These are phyloP conservation scores for Bactericera cockerelli DNA, from an alignment of 1,140 invertebrate genomes.

Conservation along the genomic window DNA sequence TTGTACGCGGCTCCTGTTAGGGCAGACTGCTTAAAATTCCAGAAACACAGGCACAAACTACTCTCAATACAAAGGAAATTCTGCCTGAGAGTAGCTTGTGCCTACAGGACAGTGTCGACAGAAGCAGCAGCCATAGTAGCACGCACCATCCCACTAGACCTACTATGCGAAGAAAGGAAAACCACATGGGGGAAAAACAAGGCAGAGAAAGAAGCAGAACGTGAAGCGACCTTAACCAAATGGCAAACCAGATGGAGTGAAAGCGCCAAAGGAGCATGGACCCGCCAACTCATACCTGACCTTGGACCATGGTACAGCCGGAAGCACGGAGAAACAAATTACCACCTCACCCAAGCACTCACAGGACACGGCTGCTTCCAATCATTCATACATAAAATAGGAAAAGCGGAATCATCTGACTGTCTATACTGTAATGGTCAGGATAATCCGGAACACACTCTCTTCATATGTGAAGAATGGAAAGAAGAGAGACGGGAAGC, in stretches of 20 bases:
- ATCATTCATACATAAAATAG: neutral
- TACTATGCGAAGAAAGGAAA: neutral
- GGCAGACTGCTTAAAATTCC: neutral
- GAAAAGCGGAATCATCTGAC: neutral
- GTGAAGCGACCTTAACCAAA: neutral
- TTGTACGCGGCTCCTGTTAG: neutral
- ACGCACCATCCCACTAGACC: neutral
- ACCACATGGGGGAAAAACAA: neutral
- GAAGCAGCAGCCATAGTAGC: neutral
- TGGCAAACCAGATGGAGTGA: neutral
- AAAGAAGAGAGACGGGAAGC: neutral
- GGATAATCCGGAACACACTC: neutral
- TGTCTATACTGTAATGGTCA: neutral
- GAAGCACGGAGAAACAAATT: neutral
- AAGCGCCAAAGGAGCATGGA: neutral
- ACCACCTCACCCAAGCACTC: neutral
- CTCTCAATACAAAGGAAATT: too few species aligned
- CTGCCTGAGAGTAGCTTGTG: neutral
- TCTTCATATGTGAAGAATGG: neutral
- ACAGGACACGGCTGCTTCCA: slow-evolving; percentile 1
- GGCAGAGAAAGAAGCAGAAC: neutral
- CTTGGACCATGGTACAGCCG: neutral
- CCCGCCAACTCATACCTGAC: neutral
- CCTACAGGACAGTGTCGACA: neutral
- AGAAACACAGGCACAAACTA: neutral